Evolutionary conservation across 2,888 invertebrate species (phyloP), one percentile per base, ranked within the genome.

Genomic region (Melanchra persicariae): DNA sequence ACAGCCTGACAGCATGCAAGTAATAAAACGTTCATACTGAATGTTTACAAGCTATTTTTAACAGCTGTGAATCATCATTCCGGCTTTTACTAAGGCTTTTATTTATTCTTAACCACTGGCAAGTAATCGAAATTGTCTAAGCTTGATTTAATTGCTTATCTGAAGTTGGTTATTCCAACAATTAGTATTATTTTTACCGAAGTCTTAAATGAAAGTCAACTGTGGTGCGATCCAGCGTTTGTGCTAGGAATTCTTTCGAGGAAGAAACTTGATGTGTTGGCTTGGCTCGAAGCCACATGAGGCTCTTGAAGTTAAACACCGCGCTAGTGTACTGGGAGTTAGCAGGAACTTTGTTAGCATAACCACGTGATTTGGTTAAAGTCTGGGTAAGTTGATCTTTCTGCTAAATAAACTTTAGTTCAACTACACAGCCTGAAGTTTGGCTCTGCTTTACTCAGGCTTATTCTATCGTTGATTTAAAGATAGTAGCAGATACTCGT

Each of bases 221-320:
- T 30, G 45, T 40, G 7, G 5, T 12, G 24, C 22, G 1, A 40
- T 68, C 30, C n/a, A 40, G 22, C 37, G 5, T 12, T 12, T 34
- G 9, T 40, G 10, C n/a, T 17, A 43, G 49, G 40, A 60, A 75
- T 59, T 77, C 15, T 24, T 19, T 12, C 7, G 5, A 63, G 10
- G 30, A 45, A 78, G 51, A 40, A 73, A 73, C 59, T 70, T 49
- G 26, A 54, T 64, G 63, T 68, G 34, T 63, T 74, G 63, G 60
- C 59, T 63, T 74, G 63, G 60, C 59, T 68, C 63, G 30, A 51
- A 73, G 67, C 67, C 73, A 78, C 58, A 63, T 65, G 45, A 59
- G 45, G 34, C 26, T 34, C 26, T 49, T 43, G 47, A 43, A 74
- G 61, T 79, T 58, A 47, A 79, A 62, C 43, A 58, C 34, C 57